Evolutionary conservation across 2,797 vertebrate genomes (phyloP).

Genomic region (Sebastes kiyomatsui): DNA sequence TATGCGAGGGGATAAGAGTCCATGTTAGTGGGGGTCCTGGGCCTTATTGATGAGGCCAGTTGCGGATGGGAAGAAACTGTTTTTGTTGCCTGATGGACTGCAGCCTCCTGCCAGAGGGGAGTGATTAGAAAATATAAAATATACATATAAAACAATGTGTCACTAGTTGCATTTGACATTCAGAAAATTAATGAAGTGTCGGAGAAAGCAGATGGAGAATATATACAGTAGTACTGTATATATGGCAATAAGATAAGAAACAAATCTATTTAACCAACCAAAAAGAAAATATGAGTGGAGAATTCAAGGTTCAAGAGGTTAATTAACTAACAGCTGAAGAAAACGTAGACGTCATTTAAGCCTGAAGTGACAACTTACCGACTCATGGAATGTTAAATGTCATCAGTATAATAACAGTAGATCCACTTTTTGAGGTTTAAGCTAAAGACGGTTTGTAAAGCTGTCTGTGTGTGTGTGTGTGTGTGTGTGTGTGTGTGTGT

Average conservation of each 20-base stretch:
- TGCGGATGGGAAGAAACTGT: neutral
- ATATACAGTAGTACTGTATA: neutral
- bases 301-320: constrained; percentile 22
- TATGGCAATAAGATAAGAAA: neutral
- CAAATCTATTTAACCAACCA: neutral
- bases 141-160: neutral
- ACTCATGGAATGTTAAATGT: constrained; percentile 9
- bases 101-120: neutral
- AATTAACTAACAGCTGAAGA: constrained; percentile 29
- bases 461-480: neutral
- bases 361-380: constrained; percentile 4
- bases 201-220: neutral
- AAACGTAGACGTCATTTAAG: constrained; percentile 7
- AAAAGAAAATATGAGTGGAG: neutral
- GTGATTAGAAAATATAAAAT: neutral
- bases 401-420: neutral
- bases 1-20: too few relatives aligned
- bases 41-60: neutral
- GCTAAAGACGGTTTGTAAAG: neutral
- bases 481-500: neutral
- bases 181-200: neutral
- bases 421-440: constrained; percentile 11
- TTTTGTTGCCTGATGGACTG: neutral
- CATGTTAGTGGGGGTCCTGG: too few relatives aligned
- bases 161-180: neutral